Base-by-base conservation (phyloP, 2,888 invertebrate genomes). In the Meiosimyza platycephala region DNA sequence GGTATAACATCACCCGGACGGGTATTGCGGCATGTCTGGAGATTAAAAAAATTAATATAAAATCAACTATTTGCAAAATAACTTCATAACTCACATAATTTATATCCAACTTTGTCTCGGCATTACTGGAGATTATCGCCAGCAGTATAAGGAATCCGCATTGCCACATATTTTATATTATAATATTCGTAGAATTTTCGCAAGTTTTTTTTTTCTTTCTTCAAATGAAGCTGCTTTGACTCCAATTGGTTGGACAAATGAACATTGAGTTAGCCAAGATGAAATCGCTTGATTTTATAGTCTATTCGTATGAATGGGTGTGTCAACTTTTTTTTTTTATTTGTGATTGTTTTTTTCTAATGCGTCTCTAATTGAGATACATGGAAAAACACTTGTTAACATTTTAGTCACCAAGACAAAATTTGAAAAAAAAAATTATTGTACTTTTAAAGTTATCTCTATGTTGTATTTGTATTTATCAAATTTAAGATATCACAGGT, bases 1-100 rank as follows among this genome's bases (percentile, higher is more conserved):
- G 82, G 74, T 11, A 84, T 76, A 72, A 82, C 51, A 3, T 77
- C 76, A 11, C 80, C 82, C 11, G 77, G 71, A 4, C 57, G 22
- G 1, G 70, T 72, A 18, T 73, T 75, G 3, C 65, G n/a, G 63
- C 85, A 85, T 9, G 85, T 72, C 85, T 85, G 55, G 3, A 75
- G 69, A 40, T 40, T 40, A 9, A 40, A 40, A 40, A 9, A 40
- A 28, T 4, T 28, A 28, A 3, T 28, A 4, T 28, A 4, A 9
- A 9, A 9, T 11, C 6, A 13, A 59, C 3, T 2, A 18, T 9
- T 4, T 16, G 13, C 16, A 6, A 15, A 13, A 2, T n/a, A 16
- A 15, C 52, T 2, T 6, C 6, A 6, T 16, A 52, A 54, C 66
- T 66, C 54, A 54, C 66, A 33, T 22, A 4, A 16, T 16, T 48